Percentiles rank a stretch among this genome's conserved stretches.
Evolutionary conservation across 2,797 vertebrate species (phyloP).

Genomic region (Tapirus indicus): DNA sequence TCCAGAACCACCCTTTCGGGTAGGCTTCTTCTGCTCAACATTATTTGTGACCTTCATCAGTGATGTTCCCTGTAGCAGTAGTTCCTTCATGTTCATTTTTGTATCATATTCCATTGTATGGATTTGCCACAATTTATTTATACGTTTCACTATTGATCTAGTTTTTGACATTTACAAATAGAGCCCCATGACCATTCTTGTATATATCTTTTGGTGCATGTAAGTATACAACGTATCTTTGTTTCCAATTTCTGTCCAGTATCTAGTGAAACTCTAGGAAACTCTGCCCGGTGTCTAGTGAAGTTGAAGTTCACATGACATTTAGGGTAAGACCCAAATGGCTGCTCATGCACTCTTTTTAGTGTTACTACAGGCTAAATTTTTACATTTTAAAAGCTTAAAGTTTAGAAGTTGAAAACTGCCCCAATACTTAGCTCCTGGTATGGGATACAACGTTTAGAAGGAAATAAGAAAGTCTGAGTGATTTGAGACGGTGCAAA

Average conservation of each 20-base stretch:
- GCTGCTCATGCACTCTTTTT: neutral
- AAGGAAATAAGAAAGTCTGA: neutral
- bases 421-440: neutral
- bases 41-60: neutral
- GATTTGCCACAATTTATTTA: neutral
- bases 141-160: neutral
- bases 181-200: neutral
- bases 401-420: neutral
- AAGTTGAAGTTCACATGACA: neutral
- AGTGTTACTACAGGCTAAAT: neutral
- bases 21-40: too few species aligned
- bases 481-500: neutral
- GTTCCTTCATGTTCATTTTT: neutral
- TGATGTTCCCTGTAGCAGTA: neutral
- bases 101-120: neutral
- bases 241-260: neutral
- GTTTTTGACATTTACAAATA: neutral
- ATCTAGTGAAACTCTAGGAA: neutral
- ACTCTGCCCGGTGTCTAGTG: neutral
- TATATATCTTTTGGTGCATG: neutral
- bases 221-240: neutral
- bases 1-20: neutral
- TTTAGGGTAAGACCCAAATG: neutral
- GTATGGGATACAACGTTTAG: neutral
- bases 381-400: neutral